Evolutionary conservation across 2,888 invertebrate genomes (phyloP).

Genomic region (Nymphalis c-album): DNA sequence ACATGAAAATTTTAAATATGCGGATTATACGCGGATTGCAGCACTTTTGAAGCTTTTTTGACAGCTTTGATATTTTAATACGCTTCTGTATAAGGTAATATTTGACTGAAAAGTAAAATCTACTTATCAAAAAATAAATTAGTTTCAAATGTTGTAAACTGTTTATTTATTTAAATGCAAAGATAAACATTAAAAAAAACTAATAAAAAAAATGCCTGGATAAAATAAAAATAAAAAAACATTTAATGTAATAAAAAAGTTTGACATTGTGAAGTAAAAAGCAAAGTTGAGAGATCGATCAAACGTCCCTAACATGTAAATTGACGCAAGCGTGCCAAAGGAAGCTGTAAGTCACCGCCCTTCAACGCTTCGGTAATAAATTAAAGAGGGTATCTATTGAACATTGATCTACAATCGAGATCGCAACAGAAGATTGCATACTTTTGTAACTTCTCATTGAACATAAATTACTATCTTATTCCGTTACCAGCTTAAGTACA

Average conservation of each 20-base stretch:
- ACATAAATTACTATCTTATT: constrained; percentile 38
- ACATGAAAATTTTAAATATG: background rate
- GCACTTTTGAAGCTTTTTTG: constrained; percentile 9
- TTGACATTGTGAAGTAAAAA: constrained; percentile 31
- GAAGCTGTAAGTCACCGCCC: constrained; percentile 64
- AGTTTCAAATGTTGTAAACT: too few relatives aligned
- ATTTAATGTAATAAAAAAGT: constrained; percentile 32
- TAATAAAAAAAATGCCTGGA: too few relatives aligned
- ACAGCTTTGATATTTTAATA: background rate
- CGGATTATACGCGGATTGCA: background rate
- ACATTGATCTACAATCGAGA: constrained; percentile 57
- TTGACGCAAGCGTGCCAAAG: constrained; percentile 47
- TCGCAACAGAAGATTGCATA: constrained; percentile 50
- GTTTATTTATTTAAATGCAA: too few relatives aligned
- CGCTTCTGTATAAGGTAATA: background rate
- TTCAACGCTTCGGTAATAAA: constrained; percentile 64
- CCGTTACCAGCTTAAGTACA: background rate
- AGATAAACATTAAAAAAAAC: too few relatives aligned
- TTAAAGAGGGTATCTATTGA: constrained; percentile 71
- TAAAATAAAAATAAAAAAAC: too few relatives aligned
- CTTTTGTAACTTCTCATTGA: constrained; percentile 30
- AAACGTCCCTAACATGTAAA: constrained; percentile 42
- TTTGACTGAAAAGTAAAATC: too few relatives aligned
- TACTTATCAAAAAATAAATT: too few relatives aligned
- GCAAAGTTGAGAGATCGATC: constrained; percentile 38